Base-by-base conservation (phyloP, 92 coral and sea anemone genomes). In the Pocillopora grandis region DNA sequence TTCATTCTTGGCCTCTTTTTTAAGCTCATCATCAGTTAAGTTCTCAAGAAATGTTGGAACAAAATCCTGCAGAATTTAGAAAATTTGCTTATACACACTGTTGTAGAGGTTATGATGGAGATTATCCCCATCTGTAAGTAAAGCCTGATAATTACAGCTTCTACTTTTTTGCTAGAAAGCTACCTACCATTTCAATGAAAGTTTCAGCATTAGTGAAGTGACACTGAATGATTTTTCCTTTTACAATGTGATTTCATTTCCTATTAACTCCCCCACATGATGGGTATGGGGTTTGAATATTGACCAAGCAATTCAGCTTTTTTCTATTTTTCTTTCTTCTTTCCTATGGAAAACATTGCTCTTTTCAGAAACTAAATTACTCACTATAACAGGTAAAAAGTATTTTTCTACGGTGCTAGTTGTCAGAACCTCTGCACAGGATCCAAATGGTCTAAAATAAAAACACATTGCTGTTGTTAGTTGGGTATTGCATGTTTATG, bases 1-100 rank as follows among this genome's bases (percentile, higher is more conserved):
- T 80, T 96, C 99, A 86, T 96, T 96, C 72, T 96, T 96, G 21
- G 99, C 95, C 80, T 96, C 99, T 84, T 96, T 96, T 91, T 96
- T 96, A 23, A 96, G 92, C 81, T 96, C 99, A 80, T 94, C 97
- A 88, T 96, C 98, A 89, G 99, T 95, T 86, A 96, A 92, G 87
- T 89, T 81, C 85, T 96, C 99, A 77, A 96, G 87, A 86, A 96
- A 96, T 20, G 83, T 91, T 82, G 95, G 99, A 60, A 96, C 99
- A 94, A 95, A 94, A 87, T 96, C 98, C 99, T 96, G 84, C 18
- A 81, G 49, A 65, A 21, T 57, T 13, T 17, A 33, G 20, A 27
- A 42, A 14, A 20, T 17, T 37, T 6, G 12, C n/a, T 71, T 18
- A 49, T 9, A 37, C 16, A 71, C 19, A 66, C 62, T 21, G 14